Evolutionary conservation across 2,797 vertebrate species (phyloP), one percentile per base, ranked within the genome.

Genomic region (Chaunax sp.): DNA sequence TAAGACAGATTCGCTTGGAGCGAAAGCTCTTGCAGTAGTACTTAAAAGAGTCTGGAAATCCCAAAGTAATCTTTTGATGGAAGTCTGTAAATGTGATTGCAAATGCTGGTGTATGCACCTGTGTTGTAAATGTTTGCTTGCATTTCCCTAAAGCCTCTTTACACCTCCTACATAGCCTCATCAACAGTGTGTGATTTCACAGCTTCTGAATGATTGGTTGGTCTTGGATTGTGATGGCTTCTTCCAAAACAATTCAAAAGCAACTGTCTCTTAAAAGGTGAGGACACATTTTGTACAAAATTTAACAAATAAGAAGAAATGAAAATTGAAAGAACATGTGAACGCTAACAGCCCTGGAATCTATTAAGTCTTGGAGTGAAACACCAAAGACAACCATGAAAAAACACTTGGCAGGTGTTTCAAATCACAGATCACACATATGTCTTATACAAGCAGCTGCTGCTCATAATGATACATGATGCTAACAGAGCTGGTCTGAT

Each of bases 11-110:
- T 43, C 12, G 19, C 9, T 12, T 22, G 54, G 45, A 51, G 49
- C 68, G 57, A 56, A 22, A 72, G 40, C 33, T 58, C 50, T 53
- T 56, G 44, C 68, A 15, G 46, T 52, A 55, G 15, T 26, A 30
- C 12, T 55, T 22, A 23, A 38, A 45, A 6, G 59, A 8, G 23
- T 46, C 26, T n/a, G 14, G 9, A 38, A n/a, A 58, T 51, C n/a
- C 41, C 15, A 6, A 35, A 16, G 15, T 51, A 52, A 54, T 28
- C 40, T 37, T 15, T 53, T n/a, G n/a, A n/a, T n/a, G n/a, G 5
- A 12, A 20, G 18, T n/a, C 3, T 55, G 16, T 53, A 1, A 30
- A 53, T 7, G 14, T 23, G 37, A 50, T 13, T 53, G 25, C 19
- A 40, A 51, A 56, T 35, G 20, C 4, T 9, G 22, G 47, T 37